phyloP scores from a whole-genome alignment of 2,797 vertebrate genomes.

The Etheostoma nigrum region DNA sequence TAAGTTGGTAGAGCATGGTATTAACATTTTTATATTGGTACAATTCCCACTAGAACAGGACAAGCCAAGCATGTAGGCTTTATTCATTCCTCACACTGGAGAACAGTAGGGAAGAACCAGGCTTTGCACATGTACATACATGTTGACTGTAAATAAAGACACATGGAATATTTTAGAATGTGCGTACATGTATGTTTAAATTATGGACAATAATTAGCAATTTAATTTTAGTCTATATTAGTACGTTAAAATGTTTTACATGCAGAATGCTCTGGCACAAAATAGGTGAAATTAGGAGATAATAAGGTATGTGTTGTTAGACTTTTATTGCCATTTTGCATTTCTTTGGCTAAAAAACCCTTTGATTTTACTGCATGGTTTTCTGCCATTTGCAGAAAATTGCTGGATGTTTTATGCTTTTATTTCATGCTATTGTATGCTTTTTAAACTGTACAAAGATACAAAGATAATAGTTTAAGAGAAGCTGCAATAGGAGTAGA shows the following conservation, averaged over 20 bases:
- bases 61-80: constrained; percentile 56
- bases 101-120: not conserved
- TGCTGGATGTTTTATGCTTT: constrained; percentile 39
- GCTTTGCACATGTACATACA: constrained; percentile 25
- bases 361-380: constrained; percentile 13
- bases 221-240: not conserved
- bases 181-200: not conserved
- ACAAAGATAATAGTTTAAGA: constrained; percentile 23
- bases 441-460: constrained; percentile 34
- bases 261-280: constrained; percentile 5
- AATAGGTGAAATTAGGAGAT: not conserved
- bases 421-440: constrained; percentile 36
- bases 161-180: not conserved
- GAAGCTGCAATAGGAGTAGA: constrained; percentile 12
- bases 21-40: constrained; percentile 74
- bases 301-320: constrained; percentile 17
- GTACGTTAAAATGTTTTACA: not conserved
- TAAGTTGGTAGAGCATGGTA: constrained; percentile 61
- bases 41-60: constrained; percentile 61
- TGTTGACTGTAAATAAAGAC: not conserved
- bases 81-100: constrained; percentile 45
- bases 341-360: constrained; percentile 20
- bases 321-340: constrained; percentile 9
- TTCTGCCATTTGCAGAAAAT: constrained; percentile 32
- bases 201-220: not conserved